phyloP scores from a whole-genome alignment of 35 echinoderm and acorn worm species.

The Heliocidaris erythrogramma region DNA sequence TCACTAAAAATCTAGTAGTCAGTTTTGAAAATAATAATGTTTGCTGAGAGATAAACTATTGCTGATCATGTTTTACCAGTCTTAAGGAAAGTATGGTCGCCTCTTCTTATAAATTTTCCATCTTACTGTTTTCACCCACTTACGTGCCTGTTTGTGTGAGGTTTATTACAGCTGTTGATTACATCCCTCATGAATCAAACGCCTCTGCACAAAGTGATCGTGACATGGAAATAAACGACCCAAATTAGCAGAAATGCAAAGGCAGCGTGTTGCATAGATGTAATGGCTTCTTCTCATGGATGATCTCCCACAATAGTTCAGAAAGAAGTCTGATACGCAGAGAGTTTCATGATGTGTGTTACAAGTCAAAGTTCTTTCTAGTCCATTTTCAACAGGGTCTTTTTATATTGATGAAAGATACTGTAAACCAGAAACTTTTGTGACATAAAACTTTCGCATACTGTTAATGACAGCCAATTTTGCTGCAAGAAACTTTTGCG shows the following conservation, averaged over 20 bases:
- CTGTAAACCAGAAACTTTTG: no score
- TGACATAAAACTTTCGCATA: no score
- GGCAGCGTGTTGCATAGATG: background rate
- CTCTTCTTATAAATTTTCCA: background rate
- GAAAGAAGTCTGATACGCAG: background rate
- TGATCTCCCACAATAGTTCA: background rate
- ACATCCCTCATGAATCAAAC: background rate
- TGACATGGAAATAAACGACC: background rate
- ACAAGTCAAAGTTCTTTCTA: background rate
- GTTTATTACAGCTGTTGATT: conserved; percentile 3
- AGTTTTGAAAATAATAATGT: background rate
- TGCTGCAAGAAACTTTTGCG: no score
- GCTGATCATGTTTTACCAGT: background rate
- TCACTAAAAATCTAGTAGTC: no score
- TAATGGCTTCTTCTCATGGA: background rate
- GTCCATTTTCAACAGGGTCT: background rate
- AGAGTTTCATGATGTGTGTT: background rate
- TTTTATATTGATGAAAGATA: no score
- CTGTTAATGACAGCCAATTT: no score
- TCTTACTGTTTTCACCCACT: background rate
- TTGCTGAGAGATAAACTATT: background rate
- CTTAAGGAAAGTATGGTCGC: background rate
- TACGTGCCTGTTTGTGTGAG: background rate
- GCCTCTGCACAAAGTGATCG: background rate
- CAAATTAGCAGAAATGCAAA: background rate